Evolutionary conservation across 2,113 vertebrate genomes (phyloP).

Genomic region (Sminthopsis crassicaudata): DNA sequence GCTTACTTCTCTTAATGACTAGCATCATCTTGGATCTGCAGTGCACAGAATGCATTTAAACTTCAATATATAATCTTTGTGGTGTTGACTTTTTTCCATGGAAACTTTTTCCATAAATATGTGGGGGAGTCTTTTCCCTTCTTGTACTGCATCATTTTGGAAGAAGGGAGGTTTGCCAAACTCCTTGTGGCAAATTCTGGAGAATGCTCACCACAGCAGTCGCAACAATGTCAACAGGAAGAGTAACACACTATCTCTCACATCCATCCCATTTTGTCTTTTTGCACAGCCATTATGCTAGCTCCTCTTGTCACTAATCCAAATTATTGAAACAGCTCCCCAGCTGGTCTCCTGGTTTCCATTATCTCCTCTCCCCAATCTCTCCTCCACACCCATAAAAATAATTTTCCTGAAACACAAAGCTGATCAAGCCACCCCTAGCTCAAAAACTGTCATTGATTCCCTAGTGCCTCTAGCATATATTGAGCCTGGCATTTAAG

Average conservation of each 20-base stretch:
- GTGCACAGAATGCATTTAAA: background rate
- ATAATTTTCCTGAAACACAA: background rate
- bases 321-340: background rate
- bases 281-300: background rate
- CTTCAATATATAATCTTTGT: background rate
- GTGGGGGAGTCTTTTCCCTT: background rate
- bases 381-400: background rate
- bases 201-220: background rate
- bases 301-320: background rate
- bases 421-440: background rate
- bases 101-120: background rate
- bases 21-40: background rate
- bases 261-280: background rate
- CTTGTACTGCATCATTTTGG: background rate
- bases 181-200: background rate
- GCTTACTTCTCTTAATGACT: background rate
- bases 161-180: background rate
- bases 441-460: background rate
- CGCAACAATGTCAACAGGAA: background rate
- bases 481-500: background rate
- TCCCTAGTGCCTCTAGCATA: background rate
- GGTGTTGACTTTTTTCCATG: background rate
- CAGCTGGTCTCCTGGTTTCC: background rate
- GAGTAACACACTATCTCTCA: background rate
- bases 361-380: background rate